A percentile compares a stretch with the other conserved stretches of the same genome.
Conservation (phyloP, 2,113 vertebrate species). For the Urocitellus parryii region DNA sequence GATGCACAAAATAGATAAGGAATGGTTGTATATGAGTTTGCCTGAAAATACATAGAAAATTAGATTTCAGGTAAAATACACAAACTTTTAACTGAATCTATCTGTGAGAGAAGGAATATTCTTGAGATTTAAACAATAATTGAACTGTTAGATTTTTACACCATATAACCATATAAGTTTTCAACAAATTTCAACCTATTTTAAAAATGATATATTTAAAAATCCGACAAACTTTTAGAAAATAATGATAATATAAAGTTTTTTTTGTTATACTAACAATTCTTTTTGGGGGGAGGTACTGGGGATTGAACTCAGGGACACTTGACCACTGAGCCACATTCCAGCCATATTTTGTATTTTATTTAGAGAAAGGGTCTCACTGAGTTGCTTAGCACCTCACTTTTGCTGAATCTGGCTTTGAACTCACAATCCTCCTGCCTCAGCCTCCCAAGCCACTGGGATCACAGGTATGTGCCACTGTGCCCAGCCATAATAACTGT, state of each 20-base stretch:
- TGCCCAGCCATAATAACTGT: not conserved
- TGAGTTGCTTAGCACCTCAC: too few relatives aligned
- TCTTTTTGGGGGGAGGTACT: not conserved
- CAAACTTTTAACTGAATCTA: not conserved
- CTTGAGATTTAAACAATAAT: conserved; percentile 38
- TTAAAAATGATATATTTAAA: conserved; percentile 10
- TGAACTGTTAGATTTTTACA: conserved; percentile 16
- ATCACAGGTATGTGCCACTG: too few relatives aligned
- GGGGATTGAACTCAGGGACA: too few relatives aligned
- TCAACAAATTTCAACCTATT: not conserved
- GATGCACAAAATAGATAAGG: not conserved
- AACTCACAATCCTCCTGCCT: too few relatives aligned
- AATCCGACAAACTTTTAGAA: conserved; percentile 15
- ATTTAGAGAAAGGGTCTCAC: too few relatives aligned
- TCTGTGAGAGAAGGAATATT: not conserved
- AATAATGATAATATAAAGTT: not conserved
- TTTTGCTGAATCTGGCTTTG: too few relatives aligned
- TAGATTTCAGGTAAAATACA: conserved; percentile 30
- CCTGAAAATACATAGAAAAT: not conserved
- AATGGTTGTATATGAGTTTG: not conserved
- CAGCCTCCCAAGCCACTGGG: too few relatives aligned
- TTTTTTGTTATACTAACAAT: not conserved
- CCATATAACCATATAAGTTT: not conserved
- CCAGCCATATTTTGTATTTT: too few relatives aligned
- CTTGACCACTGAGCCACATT: too few relatives aligned